Evolutionary conservation across 2,113 vertebrate genomes (phyloP).

Genomic region (Daphoenositta chrysoptera): DNA sequence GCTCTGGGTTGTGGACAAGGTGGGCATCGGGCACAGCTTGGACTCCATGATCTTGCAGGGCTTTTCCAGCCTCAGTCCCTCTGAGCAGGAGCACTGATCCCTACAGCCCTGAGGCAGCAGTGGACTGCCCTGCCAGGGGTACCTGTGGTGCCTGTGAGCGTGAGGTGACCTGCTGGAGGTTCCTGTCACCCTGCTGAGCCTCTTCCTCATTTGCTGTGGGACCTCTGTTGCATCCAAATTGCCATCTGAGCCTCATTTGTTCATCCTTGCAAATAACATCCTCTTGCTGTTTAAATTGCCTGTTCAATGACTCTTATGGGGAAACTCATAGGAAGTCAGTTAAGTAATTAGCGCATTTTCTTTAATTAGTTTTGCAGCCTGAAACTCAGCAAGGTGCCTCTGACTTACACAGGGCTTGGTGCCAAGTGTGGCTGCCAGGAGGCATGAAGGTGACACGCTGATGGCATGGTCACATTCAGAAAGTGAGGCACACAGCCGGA

Average conservation of each 20-base stretch:
- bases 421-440: not conserved
- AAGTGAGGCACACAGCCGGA: not conserved
- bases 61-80: not conserved
- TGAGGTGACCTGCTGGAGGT: not conserved
- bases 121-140: not conserved
- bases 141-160: not conserved
- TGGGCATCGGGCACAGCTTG: rapidly evolving
- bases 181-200: not conserved
- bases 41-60: not conserved
- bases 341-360: not conserved
- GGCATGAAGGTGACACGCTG: not conserved
- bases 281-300: not conserved
- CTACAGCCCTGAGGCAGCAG: not conserved
- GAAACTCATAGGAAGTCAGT: not conserved
- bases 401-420: not conserved
- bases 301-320: not conserved
- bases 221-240: not conserved
- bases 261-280: not conserved
- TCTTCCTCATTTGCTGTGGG: not conserved
- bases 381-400: not conserved
- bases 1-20: not conserved
- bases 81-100: not conserved
- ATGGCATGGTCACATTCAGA: not conserved
- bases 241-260: not conserved
- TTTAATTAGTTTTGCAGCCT: not conserved